phyloP scores from a whole-genome alignment of 2,113 vertebrate genomes.

The Festucalex cinctus region DNA sequence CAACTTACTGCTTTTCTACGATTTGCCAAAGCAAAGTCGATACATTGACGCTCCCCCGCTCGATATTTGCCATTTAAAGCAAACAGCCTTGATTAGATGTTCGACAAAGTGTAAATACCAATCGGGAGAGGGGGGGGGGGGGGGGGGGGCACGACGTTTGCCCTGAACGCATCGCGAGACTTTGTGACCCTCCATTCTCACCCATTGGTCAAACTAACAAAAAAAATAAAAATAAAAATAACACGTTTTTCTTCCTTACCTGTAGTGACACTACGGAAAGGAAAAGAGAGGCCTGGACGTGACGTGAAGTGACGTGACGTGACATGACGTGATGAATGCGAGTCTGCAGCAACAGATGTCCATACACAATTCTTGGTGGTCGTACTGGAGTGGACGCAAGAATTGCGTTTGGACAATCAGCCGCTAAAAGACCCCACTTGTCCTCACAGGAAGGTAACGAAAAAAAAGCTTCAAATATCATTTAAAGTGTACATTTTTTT shows the following conservation, averaged over 20 bases:
- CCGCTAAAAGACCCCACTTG: conserved; percentile 74
- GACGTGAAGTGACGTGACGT: conserved; percentile 50
- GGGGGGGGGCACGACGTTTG: conserved; percentile 19
- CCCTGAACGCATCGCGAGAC: conserved; percentile 12
- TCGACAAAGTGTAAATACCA: conserved; percentile 67
- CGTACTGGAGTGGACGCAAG: conserved; percentile 88
- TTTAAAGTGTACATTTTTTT: not conserved
- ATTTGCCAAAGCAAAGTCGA: conserved; percentile 60
- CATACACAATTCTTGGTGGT: conserved; percentile 99
- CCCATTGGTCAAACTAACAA: conserved; percentile 50
- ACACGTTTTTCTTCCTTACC: not conserved
- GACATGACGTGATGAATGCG: conserved; percentile 63
- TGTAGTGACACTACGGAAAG: not conserved
- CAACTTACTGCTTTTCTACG: conserved; percentile 51
- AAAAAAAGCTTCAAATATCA: conserved; percentile 14
- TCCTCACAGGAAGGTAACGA: not conserved
- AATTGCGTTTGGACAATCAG: conserved; percentile 99
- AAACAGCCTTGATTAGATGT: conserved; percentile 69
- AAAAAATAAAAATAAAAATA: not conserved
- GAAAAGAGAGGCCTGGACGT: conserved; percentile 35
- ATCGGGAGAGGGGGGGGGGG: conserved; percentile 35
- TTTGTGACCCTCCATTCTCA: not conserved
- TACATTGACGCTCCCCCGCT: conserved; percentile 56
- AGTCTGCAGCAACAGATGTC: conserved; percentile 99
- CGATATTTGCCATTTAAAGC: conserved; percentile 70